Percentiles rank a stretch among this genome's conserved stretches.
phyloP scores from a whole-genome alignment of 2,797 vertebrate species.

The Urocyon cinereoargenteus region DNA sequence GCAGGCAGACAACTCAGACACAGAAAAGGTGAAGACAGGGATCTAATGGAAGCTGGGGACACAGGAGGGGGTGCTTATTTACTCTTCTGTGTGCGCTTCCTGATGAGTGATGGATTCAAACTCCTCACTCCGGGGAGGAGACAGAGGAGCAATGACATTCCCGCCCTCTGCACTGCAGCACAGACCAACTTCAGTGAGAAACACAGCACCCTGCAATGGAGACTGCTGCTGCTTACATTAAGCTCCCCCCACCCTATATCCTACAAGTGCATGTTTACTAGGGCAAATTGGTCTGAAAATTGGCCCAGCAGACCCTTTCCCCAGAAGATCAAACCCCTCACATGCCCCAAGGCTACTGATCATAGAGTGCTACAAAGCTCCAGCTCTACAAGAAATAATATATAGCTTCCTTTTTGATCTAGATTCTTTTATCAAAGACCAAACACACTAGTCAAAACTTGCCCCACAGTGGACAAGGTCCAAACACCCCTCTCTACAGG shows the following conservation, averaged over 20 bases:
- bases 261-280: background rate
- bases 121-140: background rate
- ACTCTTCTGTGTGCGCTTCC: background rate
- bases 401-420: background rate
- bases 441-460: background rate
- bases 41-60: background rate
- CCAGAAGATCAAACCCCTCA: background rate
- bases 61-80: background rate
- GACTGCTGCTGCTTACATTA: background rate
- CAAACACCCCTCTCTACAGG: background rate
- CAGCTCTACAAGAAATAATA: background rate
- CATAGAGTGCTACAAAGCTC: background rate
- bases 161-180: background rate
- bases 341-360: background rate
- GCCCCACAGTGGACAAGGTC: background rate
- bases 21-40: background rate
- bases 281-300: background rate
- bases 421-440: background rate
- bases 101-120: background rate
- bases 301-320: background rate
- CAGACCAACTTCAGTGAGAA: background rate
- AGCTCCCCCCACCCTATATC: background rate
- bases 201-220: background rate
- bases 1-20: background rate
- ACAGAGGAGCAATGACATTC: background rate